A percentile compares a stretch with the other conserved stretches of the same genome.
These are phyloP conservation scores for Indicator indicator DNA, from an alignment of 2,113 vertebrate species.

Conservation along the genomic window DNA sequence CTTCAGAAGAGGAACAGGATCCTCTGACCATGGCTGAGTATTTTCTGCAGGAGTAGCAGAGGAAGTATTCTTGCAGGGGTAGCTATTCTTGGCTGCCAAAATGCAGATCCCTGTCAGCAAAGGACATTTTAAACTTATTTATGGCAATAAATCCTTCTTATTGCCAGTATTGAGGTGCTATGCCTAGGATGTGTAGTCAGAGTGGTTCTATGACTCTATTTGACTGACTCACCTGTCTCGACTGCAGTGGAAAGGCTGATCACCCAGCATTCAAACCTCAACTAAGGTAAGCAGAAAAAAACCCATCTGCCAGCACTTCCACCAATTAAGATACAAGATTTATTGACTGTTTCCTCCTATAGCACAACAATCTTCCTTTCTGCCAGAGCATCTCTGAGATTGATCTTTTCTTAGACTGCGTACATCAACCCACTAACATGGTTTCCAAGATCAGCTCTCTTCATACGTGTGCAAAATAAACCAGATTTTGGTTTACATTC, in stretches of 20 bases:
- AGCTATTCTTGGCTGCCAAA: background rate
- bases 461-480: background rate
- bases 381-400: background rate
- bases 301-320: fast-evolving
- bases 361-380: background rate
- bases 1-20: background rate
- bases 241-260: background rate
- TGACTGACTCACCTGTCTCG: background rate
- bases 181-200: too few species aligned
- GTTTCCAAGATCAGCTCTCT: background rate
- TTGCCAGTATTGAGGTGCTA: background rate
- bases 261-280: background rate
- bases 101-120: background rate
- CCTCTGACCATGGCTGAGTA: background rate
- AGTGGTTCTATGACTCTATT: background rate
- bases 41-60: background rate
- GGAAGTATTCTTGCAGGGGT: background rate
- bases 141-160: background rate
- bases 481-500: background rate
- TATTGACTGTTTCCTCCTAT: background rate
- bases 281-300: background rate
- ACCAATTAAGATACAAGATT: background rate
- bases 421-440: background rate
- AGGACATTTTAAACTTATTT: background rate
- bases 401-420: background rate